These are phyloP conservation scores for Mylabris phalerata DNA, from an alignment of 1,140 invertebrate genomes.

Conservation along the genomic window DNA sequence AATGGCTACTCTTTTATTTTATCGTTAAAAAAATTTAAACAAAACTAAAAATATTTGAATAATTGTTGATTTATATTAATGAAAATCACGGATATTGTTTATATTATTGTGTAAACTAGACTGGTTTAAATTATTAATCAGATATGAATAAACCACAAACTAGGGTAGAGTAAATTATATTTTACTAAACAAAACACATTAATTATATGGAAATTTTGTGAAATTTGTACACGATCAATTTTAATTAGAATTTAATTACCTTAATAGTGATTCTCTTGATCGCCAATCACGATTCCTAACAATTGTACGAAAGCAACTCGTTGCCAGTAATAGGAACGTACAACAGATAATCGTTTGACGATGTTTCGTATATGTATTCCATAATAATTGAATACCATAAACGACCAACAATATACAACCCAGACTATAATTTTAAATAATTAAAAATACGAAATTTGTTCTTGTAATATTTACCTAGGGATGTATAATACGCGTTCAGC, in stretches of 20 bases:
- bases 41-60: no score
- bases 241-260: conserved; percentile 42
- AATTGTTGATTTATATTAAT: no score
- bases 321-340: conserved; percentile 51
- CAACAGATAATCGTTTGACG: conserved; percentile 46
- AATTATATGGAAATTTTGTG: no score
- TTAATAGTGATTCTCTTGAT: conserved; percentile 65
- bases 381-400: conserved; percentile 56
- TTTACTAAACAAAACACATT: no score
- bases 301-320: conserved; percentile 58
- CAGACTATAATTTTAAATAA: conserved; percentile 47
- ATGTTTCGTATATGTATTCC: conserved; percentile 45
- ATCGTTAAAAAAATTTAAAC: no score
- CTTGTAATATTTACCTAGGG: conserved; percentile 58
- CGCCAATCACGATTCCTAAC: conserved; percentile 71
- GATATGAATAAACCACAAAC: no score
- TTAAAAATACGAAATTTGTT: neutral
- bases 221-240: no score
- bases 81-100: no score
- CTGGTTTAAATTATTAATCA: no score
- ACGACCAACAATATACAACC: conserved; percentile 59
- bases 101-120: no score
- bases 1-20: no score
- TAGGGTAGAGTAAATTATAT: no score
- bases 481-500: conserved; percentile 87